Evolutionary conservation across 2,888 invertebrate species (phyloP), one percentile per base, ranked within the genome.

Genomic region (Morpho helenor): DNA sequence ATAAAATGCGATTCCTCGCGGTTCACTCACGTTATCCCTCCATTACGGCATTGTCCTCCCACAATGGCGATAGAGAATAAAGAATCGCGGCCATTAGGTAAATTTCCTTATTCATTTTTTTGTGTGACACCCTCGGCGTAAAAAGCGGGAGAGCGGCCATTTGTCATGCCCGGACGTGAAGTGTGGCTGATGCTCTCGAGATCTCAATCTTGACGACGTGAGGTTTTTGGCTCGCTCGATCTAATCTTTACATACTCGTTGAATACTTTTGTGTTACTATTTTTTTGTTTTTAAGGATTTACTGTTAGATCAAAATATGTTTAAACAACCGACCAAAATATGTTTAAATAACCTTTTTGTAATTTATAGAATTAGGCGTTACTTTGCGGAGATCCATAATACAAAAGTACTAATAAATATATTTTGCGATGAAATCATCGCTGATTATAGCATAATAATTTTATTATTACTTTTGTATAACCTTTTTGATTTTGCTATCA

Each of bases 71-170:
- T 78, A 70, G 81, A 80, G 80, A 79, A 86, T 89, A 90, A 90
- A 88, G 87, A 88, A 90, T 90, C 81, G 89, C 74, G 71, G 79
- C 88, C 88, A 90, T 90, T 90, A 90, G 89, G 89, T 87, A 90
- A 90, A 90, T 90, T 90, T 90, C 86, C 89, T 88, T 85, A 87
- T 88, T 84, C 88, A 87, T 88, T 90, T 89, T 85, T 89, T 89
- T 84, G 82, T 83, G 85, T 80, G 85, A 87, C 87, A 82, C 89
- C 85, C 87, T 82, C 81, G 77, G 75, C 66, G 80, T 82, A 82
- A 83, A 84, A 83, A 82, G 77, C 73, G 77, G 79, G 80, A 77
- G 79, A 77, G 76, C 69, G 75, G 72, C 75, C 83, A 89, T 90
- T 84, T 84, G 83, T 89, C 90, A 87, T 77, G 84, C 75, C 77